Conservation (phyloP, 2,797 vertebrate genomes). For the Spinus pinus region DNA sequence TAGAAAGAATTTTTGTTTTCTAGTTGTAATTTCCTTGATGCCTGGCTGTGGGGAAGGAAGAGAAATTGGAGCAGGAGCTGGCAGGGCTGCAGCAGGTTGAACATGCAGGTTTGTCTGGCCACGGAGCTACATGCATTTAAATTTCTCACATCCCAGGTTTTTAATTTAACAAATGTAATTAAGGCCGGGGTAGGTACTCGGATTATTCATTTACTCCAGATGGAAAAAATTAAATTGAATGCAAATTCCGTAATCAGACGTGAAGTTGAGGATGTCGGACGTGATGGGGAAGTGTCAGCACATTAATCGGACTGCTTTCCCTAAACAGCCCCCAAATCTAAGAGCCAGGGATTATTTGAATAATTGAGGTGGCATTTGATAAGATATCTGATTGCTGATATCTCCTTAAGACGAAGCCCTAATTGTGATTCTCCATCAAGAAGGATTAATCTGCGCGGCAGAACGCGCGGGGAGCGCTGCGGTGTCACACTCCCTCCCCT, state of each 20-base stretch:
- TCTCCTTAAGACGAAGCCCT: slow-evolving; percentile 16
- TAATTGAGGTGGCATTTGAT: slow-evolving; percentile 55
- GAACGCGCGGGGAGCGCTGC: not conserved
- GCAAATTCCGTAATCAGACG: slow-evolving; percentile 49
- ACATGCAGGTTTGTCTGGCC: slow-evolving; percentile 5
- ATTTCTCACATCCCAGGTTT: slow-evolving; percentile 58
- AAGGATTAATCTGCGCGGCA: not conserved
- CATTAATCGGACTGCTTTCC: slow-evolving; percentile 44
- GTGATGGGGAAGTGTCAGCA: slow-evolving; percentile 42
- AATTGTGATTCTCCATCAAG: slow-evolving; percentile 40
- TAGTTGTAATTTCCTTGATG: slow-evolving; percentile 49
- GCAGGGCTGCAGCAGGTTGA: not conserved
- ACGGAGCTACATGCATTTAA: slow-evolving; percentile 24
- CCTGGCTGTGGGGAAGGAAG: slow-evolving; percentile 12
- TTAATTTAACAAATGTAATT: slow-evolving; percentile 68
- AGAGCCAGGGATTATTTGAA: slow-evolving; percentile 44
- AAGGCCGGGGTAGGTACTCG: slow-evolving; percentile 47
- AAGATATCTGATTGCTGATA: slow-evolving; percentile 40
- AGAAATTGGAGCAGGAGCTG: slow-evolving; percentile 23
- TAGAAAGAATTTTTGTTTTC: slow-evolving; percentile 64
- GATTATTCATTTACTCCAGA: slow-evolving; percentile 67
- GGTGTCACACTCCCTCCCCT: not conserved
- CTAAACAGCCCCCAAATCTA: slow-evolving; percentile 43
- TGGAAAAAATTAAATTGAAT: slow-evolving; percentile 63
- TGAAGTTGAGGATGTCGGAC: slow-evolving; percentile 40